Conservation (phyloP, 2,888 invertebrate species). For the Liposcelis brunnea region DNA sequence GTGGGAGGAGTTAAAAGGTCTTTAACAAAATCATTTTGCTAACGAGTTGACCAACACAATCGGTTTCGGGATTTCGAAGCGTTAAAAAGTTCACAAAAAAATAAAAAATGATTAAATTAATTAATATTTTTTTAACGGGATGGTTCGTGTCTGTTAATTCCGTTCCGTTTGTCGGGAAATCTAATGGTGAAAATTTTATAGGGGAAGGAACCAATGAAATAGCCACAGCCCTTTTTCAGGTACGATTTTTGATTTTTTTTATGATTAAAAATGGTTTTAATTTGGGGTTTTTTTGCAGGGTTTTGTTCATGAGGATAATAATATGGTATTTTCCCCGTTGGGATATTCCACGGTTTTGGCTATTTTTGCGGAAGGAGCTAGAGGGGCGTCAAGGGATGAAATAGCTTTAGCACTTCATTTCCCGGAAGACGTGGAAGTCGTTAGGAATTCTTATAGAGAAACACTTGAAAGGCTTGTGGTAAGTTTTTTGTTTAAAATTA, state of each 20-base stretch:
- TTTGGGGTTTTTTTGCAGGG: constrained; percentile 27
- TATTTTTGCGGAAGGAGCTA: constrained; percentile 42
- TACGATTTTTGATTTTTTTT: constrained; percentile 17
- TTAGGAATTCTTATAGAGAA: constrained; percentile 31
- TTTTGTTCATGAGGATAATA: constrained; percentile 34
- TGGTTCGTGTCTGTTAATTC: constrained; percentile 10
- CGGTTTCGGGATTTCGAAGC: no score
- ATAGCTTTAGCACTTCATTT: constrained; percentile 36
- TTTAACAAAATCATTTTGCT: no score
- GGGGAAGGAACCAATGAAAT: constrained; percentile 35
- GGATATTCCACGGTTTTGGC: constrained; percentile 44
- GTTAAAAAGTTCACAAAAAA: no score
- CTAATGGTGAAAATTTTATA: constrained; percentile 30
- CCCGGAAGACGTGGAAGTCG: constrained; percentile 32
- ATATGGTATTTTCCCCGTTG: constrained; percentile 45
- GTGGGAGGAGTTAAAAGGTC: no score
- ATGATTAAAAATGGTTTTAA: background rate
- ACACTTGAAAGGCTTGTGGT: constrained; percentile 35
- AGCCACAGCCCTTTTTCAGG: constrained; percentile 36
- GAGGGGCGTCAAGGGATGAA: constrained; percentile 39
- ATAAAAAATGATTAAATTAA: no score
- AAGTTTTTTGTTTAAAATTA: constrained; percentile 10
- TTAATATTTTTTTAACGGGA: no score
- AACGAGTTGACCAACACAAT: no score
- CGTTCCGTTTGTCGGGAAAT: constrained; percentile 24